A percentile compares a stretch with the other conserved stretches of the same genome.
These are phyloP conservation scores for Brachionus angularis DNA, from an alignment of 1,140 invertebrate genomes.

Conservation along the genomic window DNA sequence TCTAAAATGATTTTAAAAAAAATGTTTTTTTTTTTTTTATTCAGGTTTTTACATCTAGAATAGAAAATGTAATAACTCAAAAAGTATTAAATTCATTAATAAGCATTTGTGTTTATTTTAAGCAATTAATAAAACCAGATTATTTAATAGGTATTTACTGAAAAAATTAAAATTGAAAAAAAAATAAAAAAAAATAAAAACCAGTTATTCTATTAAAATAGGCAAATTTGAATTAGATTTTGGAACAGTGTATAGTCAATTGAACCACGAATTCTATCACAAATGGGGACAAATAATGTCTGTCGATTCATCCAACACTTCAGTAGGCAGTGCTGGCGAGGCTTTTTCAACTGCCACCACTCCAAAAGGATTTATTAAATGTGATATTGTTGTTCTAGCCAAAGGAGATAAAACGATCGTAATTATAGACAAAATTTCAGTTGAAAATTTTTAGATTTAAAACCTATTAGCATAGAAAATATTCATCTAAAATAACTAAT, in stretches of 20 bases:
- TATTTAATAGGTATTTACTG: conserved; percentile 1
- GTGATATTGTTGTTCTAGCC: conserved; percentile 16
- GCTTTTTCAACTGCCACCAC: conserved; percentile 1
- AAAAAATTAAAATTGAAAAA: background rate
- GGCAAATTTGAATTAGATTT: conserved; percentile 43
- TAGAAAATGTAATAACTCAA: conserved; percentile 5
- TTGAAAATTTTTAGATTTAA: background rate
- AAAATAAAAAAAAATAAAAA: conserved; percentile 13
- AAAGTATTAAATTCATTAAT: conserved; percentile 25
- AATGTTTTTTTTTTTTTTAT: no score
- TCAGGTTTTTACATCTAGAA: conserved; percentile 20
- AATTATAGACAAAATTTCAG: background rate
- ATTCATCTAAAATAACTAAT: no score
- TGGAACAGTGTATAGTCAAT: conserved; percentile 32
- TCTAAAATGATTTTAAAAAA: background rate
- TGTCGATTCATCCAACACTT: background rate
- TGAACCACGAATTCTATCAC: conserved; percentile 32
- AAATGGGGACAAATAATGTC: conserved; percentile 36
- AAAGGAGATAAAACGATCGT: conserved; percentile 28
- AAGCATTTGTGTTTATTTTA: conserved; percentile 27
- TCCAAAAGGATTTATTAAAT: conserved; percentile 42
- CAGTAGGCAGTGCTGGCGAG: conserved; percentile 8
- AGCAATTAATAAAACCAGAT: conserved; percentile 15
- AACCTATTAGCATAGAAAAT: no score
- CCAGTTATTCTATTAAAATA: conserved; percentile 6